A percentile compares a stretch with the other conserved stretches of the same genome.
These are phyloP conservation scores for Nyctibius grandis DNA, from an alignment of 2,797 vertebrate species.

Conservation along the genomic window DNA sequence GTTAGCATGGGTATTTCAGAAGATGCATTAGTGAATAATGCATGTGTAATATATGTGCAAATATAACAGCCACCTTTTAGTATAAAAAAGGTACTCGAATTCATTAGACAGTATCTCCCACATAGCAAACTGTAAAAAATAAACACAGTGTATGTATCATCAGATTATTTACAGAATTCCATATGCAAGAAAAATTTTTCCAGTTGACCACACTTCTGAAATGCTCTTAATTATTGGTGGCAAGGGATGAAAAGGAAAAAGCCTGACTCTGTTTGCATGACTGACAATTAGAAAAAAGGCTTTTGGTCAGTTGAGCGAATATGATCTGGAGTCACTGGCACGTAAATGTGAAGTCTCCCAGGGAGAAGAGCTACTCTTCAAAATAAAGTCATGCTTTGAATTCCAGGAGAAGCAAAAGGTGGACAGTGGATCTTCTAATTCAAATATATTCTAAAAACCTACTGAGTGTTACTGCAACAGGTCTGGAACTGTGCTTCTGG, in stretches of 20 bases:
- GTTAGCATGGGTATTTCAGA: background rate
- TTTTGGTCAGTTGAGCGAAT: slow-evolving; percentile 42
- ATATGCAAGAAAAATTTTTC: background rate
- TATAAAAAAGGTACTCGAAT: background rate
- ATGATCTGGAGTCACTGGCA: background rate
- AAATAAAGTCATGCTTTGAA: background rate
- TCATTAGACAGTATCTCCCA: background rate
- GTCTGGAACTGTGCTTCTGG: background rate
- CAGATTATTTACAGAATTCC: background rate
- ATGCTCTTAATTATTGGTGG: slow-evolving; percentile 13
- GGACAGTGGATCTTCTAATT: background rate
- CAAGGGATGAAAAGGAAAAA: slow-evolving; percentile 37
- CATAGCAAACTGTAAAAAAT: background rate
- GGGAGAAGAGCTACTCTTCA: background rate
- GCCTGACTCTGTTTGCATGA: slow-evolving; percentile 3
- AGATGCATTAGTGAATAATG: background rate
- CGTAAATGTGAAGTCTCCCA: background rate
- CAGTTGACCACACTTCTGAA: background rate
- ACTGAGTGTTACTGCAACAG: background rate
- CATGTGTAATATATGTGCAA: background rate
- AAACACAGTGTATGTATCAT: background rate
- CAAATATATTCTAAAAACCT: background rate
- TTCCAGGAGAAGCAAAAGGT: background rate
- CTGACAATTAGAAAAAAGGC: background rate
- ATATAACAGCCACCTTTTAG: background rate